Conservation (phyloP, 2,113 vertebrate genomes). For the Patagioenas fasciata region DNA sequence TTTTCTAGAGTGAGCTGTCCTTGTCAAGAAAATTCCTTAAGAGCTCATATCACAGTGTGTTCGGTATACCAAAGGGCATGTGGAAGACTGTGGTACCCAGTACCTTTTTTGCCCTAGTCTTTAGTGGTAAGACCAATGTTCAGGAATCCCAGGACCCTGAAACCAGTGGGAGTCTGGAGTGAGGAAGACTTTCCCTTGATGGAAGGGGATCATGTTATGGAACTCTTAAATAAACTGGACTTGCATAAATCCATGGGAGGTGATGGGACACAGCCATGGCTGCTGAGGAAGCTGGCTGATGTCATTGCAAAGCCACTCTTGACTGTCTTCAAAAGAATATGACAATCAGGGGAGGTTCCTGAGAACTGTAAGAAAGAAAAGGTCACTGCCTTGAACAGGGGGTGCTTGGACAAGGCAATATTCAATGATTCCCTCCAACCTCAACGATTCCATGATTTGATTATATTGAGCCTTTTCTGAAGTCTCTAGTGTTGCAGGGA, state of each 20-base stretch:
- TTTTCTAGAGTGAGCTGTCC: neutral
- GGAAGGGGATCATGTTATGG: neutral
- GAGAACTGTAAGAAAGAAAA: neutral
- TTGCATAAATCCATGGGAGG: neutral
- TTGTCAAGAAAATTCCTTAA: neutral
- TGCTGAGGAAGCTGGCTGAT: neutral
- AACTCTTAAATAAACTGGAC: neutral
- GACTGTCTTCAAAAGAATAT: rapidly evolving
- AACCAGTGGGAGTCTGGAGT: neutral
- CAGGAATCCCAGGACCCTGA: neutral
- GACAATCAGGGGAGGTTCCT: neutral
- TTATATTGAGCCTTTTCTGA: neutral
- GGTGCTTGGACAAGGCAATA: neutral
- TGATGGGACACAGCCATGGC: neutral
- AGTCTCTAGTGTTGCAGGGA: neutral
- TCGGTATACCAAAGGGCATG: neutral
- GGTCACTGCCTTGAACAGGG: neutral
- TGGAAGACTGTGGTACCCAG: rapidly evolving
- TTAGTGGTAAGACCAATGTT: neutral
- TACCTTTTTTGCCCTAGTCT: neutral
- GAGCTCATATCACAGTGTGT: rapidly evolving
- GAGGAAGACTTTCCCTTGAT: neutral
- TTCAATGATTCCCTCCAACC: neutral
- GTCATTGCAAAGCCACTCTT: neutral
- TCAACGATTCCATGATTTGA: neutral